These are phyloP conservation scores for Diachrysia chrysitis DNA, from an alignment of 2,888 invertebrate species.

Conservation along the genomic window DNA sequence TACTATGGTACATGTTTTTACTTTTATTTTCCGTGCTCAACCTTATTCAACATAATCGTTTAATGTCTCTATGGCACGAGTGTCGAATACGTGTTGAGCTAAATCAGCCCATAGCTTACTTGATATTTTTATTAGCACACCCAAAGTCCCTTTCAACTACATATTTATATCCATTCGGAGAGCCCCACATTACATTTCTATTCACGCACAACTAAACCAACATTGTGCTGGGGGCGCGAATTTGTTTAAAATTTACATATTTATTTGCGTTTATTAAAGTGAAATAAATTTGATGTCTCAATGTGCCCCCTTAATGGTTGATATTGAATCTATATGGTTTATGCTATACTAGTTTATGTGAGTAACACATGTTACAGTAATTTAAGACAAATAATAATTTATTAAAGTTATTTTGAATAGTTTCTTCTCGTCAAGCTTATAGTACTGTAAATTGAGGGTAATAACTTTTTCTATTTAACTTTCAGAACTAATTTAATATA, in stretches of 20 bases:
- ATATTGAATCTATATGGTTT: constrained; percentile 43
- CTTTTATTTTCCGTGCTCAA: too few relatives aligned
- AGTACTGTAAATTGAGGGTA: not conserved
- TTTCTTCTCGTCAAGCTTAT: constrained; percentile 5
- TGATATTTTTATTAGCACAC: constrained; percentile 54
- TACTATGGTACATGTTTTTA: too few relatives aligned
- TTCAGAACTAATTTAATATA: too few relatives aligned
- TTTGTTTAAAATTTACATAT: constrained; percentile 73
- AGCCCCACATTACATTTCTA: constrained; percentile 55
- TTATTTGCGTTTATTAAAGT: constrained; percentile 82
- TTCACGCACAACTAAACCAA: constrained; percentile 61
- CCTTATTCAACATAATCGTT: too few relatives aligned
- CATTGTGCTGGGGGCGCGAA: constrained; percentile 42
- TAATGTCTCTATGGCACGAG: not conserved
- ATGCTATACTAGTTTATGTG: constrained; percentile 52
- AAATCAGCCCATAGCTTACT: constrained; percentile 21
- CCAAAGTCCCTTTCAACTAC: constrained; percentile 32
- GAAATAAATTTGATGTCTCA: constrained; percentile 80
- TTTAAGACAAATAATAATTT: constrained; percentile 31
- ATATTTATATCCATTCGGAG: constrained; percentile 37
- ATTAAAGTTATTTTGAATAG: constrained; percentile 19
- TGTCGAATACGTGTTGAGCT: constrained; percentile 11
- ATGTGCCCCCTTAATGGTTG: constrained; percentile 51
- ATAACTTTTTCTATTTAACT: not conserved
- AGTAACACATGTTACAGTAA: constrained; percentile 52